A percentile compares a stretch with the other conserved stretches of the same genome.
phyloP scores from a whole-genome alignment of 2,797 vertebrate genomes.

The Tokudaia muenninki region DNA sequence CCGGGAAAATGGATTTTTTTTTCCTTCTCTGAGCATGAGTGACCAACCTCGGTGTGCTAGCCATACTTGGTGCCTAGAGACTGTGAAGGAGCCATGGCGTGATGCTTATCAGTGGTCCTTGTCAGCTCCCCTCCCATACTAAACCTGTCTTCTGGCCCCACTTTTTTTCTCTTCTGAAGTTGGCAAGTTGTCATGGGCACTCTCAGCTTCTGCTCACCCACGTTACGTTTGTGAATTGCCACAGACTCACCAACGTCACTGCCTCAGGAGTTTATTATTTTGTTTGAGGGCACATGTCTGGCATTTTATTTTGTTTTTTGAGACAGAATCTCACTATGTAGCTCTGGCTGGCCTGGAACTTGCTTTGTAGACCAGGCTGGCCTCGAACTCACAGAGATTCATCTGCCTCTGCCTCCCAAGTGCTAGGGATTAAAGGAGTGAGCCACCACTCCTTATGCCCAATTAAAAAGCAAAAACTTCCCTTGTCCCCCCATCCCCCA shows the following conservation, averaged over 20 bases:
- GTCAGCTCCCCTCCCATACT: too few relatives aligned
- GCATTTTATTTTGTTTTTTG: not conserved
- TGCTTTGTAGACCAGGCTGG: not conserved
- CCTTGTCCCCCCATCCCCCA: too few relatives aligned
- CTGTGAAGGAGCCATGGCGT: not conserved
- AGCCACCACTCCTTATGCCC: not conserved
- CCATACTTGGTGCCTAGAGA: not conserved
- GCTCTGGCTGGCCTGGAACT: not conserved
- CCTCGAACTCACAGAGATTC: not conserved
- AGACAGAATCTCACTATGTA: not conserved
- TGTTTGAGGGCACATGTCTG: not conserved
- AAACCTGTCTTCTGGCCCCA: not conserved
- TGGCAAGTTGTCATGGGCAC: not conserved
- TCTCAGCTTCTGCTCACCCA: not conserved
- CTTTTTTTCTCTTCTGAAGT: not conserved
- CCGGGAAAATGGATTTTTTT: slow-evolving; percentile 42
- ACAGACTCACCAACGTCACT: not conserved
- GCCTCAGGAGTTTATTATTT: not conserved
- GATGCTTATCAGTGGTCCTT: not conserved
- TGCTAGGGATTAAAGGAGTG: not conserved
- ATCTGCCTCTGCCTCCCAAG: not conserved
- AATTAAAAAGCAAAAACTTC: not conserved
- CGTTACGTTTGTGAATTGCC: not conserved
- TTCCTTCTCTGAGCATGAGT: not conserved
- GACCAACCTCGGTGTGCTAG: not conserved